Evolutionary conservation across 2,888 invertebrate species (phyloP).

Genomic region (Philereme transversata): DNA sequence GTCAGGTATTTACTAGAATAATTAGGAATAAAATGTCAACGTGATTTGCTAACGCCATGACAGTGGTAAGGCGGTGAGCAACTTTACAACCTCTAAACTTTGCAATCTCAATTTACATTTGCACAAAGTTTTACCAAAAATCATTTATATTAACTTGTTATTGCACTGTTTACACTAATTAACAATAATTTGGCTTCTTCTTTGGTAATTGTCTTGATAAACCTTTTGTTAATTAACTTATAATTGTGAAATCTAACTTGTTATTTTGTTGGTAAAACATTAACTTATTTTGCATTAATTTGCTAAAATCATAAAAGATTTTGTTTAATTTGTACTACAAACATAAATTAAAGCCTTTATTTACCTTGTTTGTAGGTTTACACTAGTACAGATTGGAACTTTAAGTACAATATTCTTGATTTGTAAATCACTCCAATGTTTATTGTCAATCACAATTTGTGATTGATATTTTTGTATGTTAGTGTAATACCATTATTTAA

Average conservation of each 20-base stretch:
- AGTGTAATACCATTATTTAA: neutral
- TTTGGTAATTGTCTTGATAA: neutral
- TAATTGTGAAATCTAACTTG: neutral
- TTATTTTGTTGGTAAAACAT: neutral
- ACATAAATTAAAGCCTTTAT: neutral
- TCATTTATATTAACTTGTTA: neutral
- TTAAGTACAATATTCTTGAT: neutral
- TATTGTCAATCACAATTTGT: no score
- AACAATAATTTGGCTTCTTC: neutral
- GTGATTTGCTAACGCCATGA: no score
- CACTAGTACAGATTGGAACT: neutral
- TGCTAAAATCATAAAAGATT: no score
- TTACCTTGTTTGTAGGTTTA: neutral
- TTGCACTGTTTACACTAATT: neutral
- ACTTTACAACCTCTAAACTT: neutral
- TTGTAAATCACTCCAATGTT: neutral
- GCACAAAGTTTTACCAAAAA: neutral
- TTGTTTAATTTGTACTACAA: neutral
- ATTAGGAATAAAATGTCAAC: neutral
- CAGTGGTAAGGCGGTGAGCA: neutral
- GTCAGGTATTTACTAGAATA: neutral
- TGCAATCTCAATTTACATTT: neutral
- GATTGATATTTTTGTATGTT: neutral
- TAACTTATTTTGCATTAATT: neutral
- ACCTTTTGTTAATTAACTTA: neutral